phyloP scores from a whole-genome alignment of 53 echinoderm and acorn worm genomes.

The Arbacia lixula region DNA sequence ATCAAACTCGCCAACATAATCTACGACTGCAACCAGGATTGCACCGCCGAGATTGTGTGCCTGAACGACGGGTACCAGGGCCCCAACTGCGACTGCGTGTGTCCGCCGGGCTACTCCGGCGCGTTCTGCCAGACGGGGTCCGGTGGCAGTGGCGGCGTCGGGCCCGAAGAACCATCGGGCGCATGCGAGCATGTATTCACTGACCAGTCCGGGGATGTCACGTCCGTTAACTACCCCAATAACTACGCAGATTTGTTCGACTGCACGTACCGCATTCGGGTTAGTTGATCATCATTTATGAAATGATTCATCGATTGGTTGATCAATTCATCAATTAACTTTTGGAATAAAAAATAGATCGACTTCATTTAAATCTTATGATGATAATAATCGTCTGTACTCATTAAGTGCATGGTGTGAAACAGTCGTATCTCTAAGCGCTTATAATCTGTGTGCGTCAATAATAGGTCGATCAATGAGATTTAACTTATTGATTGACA shows the following conservation, averaged over 20 bases:
- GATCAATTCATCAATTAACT: too few species aligned
- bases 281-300: too few species aligned
- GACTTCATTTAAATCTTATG: too few species aligned
- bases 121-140: slow-evolving; percentile 25
- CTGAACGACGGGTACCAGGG: slow-evolving; percentile 59
- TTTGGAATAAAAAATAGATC: too few species aligned
- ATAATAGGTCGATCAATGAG: too few species aligned
- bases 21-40: slow-evolving; percentile 56
- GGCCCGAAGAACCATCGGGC: slow-evolving; percentile 10
- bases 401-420: too few species aligned
- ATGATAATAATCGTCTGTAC: too few species aligned
- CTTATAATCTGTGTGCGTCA: too few species aligned
- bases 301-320: too few species aligned
- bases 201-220: slow-evolving; percentile 21
- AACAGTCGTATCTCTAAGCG: too few species aligned
- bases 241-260: slow-evolving; percentile 41
- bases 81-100: slow-evolving; percentile 52
- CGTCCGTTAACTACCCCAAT: slow-evolving; percentile 54
- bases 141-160: neutral
- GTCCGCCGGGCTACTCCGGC: slow-evolving; percentile 43
- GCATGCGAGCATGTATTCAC: slow-evolving; percentile 34
- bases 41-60: slow-evolving; percentile 20
- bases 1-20: slow-evolving; percentile 63
- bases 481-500: too few species aligned
- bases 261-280: slow-evolving; percentile 58